Evolutionary conservation across 37 sponge, comb jelly and placozoan genomes (phyloP), one percentile per base, ranked within the genome.

Genomic region (Hormiphora californensis): DNA sequence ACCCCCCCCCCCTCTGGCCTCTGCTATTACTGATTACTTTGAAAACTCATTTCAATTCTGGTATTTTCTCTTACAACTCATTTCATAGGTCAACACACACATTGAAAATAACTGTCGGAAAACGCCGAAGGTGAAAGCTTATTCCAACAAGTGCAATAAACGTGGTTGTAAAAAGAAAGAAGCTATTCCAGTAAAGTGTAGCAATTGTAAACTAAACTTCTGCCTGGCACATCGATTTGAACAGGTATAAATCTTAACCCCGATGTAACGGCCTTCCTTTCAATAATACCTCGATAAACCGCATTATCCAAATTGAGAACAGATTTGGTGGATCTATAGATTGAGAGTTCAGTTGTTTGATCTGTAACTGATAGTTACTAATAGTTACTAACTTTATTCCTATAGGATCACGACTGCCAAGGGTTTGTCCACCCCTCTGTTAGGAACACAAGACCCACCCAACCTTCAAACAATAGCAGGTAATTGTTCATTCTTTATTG

Each of bases 61-160:
- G 15, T 17, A 49, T 49, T 57, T 57, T 19, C 23, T 12, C n/a
- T 57, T 5, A 4, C 3, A 19, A 57, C 61, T 12, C 61, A 57
- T 65, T 32, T 11, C 81, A n/a, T n/a, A 73, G 81, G 81, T 73
- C 1, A 73, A 73, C 27, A 19, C 46, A 3, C 81, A 73, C 44
- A 73, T 73, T 40, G 81, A 73, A n/a, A 73, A 73, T 28, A 73
- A 73, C 46, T 73, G 81, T 46, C 40, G 81, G 27, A 73, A 73
- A 41, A 36, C 43, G 35, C 81, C 81, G 25, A 73, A 73, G 46
- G 35, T 73, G 23, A 73, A 73, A 28, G 43, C 81, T 1, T 73
- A 73, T 28, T 46, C 81, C 1, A 73, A 73, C 44, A 22, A 46
- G 23, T 73, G 81, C 46, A 73, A 73, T 30, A 73, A 73, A 41